Conservation (phyloP, 1,140 invertebrate genomes). For the Drosophila setifemur region DNA sequence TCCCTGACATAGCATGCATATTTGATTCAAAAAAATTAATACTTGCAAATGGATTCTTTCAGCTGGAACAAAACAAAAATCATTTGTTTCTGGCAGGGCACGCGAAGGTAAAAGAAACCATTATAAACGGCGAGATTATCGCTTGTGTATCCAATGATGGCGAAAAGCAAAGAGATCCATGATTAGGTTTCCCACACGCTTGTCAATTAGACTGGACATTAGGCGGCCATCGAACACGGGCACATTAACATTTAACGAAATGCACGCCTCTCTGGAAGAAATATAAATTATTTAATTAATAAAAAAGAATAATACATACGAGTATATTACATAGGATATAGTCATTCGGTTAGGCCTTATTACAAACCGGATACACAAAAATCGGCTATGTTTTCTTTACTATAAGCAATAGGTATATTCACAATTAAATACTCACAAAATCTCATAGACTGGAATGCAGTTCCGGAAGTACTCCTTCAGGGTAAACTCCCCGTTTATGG, state of each 20-base stretch:
- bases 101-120: neutral
- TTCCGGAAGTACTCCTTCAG: slow-evolving; percentile 71
- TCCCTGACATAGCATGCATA: neutral
- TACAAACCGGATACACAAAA: no score
- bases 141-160: slow-evolving; percentile 61
- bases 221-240: slow-evolving; percentile 51
- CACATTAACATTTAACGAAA: slow-evolving; percentile 30
- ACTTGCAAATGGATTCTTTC: neutral
- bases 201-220: slow-evolving; percentile 50
- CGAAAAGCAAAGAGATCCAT: slow-evolving; percentile 74
- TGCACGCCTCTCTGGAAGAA: slow-evolving; percentile 46
- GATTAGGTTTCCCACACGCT: slow-evolving; percentile 61
- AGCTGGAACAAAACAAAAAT: no score
- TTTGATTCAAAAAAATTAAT: neutral
- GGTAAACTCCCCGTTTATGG: slow-evolving; percentile 32
- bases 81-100: neutral
- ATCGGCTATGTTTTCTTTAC: no score
- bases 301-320: no score
- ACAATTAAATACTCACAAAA: slow-evolving; percentile 70
- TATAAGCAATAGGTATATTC: no score
- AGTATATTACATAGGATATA: no score
- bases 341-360: no score
- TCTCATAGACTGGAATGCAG: slow-evolving; percentile 47
- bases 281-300: neutral
- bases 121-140: neutral